Base-by-base conservation (phyloP, 1,140 invertebrate genomes). In the Oryctes rhinoceros region DNA sequence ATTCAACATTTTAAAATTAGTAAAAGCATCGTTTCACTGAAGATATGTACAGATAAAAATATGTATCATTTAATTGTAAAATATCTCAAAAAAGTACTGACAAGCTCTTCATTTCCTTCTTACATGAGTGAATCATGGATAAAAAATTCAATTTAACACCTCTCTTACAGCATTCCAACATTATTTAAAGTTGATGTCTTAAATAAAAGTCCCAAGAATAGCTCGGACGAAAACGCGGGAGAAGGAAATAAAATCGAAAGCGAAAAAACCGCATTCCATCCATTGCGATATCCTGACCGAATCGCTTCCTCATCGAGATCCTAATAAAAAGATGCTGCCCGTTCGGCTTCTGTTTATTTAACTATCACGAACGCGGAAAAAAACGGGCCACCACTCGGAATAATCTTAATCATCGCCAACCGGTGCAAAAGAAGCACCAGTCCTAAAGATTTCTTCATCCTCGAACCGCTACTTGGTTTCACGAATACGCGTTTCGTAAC, bases 171-270 rank as follows among this genome's bases (percentile, higher is more conserved):
- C 24, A 44, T 44, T 44, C 39, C 39, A 4, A 44, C 9, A 44
- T 44, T 44, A 44, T 44, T 44, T 44, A 44, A 44, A 44, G 5
- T 44, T 10, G 39, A 44, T 7, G 9, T 10, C 39, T 44, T 44
- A 44, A 44, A 44, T 44, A 44, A 44, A 44, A 44, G 39, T 10
- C 9, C 9, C 5, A 44, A 44, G 39, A 53, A 53, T 53, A 53
- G 7, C n/a, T 53, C n/a, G 9, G 13, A 15, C n/a, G 49, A n/a
- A 53, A 53, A 53, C 13, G 47, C 13, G 9, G 13, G n/a, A n/a
- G 49, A 53, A 13, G n/a, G 49, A 53, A 53, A 53, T 53, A 53
- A 53, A 53, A 53, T 53, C n/a, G 49, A 53, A 53, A 53, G 49
- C 39, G 39, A 44, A 44, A 44, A 53, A 53, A 53, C 49, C 49